Evolutionary conservation across 2,888 invertebrate species (phyloP), one percentile per base, ranked within the genome.

Genomic region (Carabus problematicus): DNA sequence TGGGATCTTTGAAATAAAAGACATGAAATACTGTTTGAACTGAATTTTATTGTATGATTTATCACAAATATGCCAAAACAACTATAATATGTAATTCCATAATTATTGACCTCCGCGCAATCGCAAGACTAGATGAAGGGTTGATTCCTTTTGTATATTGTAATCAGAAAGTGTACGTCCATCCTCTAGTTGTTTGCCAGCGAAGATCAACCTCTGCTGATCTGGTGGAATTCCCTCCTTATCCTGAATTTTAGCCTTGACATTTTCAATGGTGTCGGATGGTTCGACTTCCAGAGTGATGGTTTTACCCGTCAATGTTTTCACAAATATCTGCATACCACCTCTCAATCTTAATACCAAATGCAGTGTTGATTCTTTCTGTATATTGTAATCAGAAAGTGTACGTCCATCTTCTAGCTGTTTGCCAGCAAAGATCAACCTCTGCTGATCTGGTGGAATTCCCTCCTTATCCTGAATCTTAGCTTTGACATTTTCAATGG

Each of bases 141-240:
- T 97, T 0, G 95, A 95, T 82, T 94, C 94, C 82, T 94, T 94
- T 80, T 95, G 94, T 77, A 95, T 94, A 78, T 94, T 94, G 82
- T 94, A 94, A 81, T 95, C 95, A 0, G 79, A 79, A 69, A 84
- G 82, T 76, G 84, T 85, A 4, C 79, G 73, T 0, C 79, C 79
- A 72, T 80, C 79, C 74, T 80, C 79, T 7, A 80, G 76, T 58
- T 95, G 95, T 82, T 94, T 94, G 71, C 94, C 95, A 77, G 93
- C 93, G 79, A 94, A 94, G 80, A 93, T 93, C 77, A 93, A 84
- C 80, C 93, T 87, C 79, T 93, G 93, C 80, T 93, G 92, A 81
- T 93, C 92, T 82, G 82, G 82, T 1, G 81, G 94, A 76, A 82
- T 82, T 1, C 83, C 82, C 72, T 83, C 83, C 71, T 83, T 83